Conservation (phyloP, 1,140 invertebrate species). For the Homarus americanus region DNA sequence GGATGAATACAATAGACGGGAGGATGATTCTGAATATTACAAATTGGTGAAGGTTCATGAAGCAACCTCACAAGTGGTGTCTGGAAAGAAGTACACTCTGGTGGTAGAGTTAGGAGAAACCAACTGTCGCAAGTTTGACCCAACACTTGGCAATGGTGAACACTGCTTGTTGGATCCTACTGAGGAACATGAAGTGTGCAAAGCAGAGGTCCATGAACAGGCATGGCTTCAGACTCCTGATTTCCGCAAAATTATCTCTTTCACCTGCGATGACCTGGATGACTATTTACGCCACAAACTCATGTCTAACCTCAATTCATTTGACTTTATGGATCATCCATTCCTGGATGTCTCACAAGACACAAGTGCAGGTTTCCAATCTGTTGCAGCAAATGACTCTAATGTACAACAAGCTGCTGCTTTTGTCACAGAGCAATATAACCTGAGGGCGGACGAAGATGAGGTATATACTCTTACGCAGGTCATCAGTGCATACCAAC, state of each 20-base stretch:
- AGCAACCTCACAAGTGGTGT: slow-evolving; percentile 44
- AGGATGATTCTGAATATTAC: slow-evolving; percentile 66
- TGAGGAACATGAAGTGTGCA: slow-evolving; percentile 72
- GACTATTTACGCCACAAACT: slow-evolving; percentile 60
- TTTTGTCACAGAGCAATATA: slow-evolving; percentile 69
- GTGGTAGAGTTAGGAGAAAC: slow-evolving; percentile 72
- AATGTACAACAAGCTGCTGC: slow-evolving; percentile 46
- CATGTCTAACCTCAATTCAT: slow-evolving; percentile 41
- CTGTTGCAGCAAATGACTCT: slow-evolving; percentile 53
- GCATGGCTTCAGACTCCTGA: slow-evolving; percentile 28
- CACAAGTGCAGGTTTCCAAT: slow-evolving; percentile 28
- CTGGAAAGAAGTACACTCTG: slow-evolving; percentile 40
- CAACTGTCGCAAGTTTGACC: slow-evolving; percentile 56
- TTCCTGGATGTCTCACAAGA: slow-evolving; percentile 37
- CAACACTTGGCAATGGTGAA: slow-evolving; percentile 38
- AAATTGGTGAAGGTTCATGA: slow-evolving; percentile 61
- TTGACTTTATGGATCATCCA: slow-evolving; percentile 47
- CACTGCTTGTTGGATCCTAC: slow-evolving; percentile 65
- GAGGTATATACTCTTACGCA: slow-evolving; percentile 60
- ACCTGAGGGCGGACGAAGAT: slow-evolving; percentile 72
- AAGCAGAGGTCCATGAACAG: slow-evolving; percentile 60
- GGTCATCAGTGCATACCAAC: slow-evolving; percentile 54
- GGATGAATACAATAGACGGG: slow-evolving; percentile 61
- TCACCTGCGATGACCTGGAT: slow-evolving; percentile 68
- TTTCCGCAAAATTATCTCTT: slow-evolving; percentile 33